These are phyloP conservation scores for Tichodroma muraria DNA, from an alignment of 2,113 vertebrate species.

Conservation along the genomic window DNA sequence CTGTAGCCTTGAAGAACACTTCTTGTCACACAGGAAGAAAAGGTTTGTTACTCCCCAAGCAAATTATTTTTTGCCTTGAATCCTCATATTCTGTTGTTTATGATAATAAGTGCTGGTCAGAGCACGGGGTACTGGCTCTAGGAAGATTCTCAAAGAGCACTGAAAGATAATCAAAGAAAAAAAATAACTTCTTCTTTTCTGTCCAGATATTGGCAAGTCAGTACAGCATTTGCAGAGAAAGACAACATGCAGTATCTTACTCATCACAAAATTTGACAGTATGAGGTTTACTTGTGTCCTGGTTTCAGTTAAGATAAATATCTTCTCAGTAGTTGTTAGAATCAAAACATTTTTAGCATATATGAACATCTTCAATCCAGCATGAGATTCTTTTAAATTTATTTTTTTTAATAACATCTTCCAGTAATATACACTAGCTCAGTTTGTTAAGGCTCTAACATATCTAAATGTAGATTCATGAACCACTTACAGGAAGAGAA, in stretches of 20 bases:
- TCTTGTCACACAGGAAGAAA: background rate
- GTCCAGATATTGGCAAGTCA: rapidly evolving
- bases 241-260: background rate
- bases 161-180: background rate
- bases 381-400: background rate
- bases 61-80: background rate
- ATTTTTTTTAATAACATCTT: background rate
- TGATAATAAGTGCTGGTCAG: background rate
- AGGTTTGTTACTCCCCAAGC: background rate
- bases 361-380: background rate
- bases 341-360: background rate
- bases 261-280: background rate
- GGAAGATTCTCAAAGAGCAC: background rate
- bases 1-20: background rate
- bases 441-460: background rate
- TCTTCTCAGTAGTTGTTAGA: background rate
- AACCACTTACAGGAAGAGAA: background rate
- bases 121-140: background rate
- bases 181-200: background rate
- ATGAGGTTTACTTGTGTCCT: background rate
- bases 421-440: background rate
- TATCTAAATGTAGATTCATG: background rate
- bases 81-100: background rate
- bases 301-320: background rate
- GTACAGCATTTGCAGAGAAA: background rate